Percentiles rank a stretch among this genome's conserved stretches.
Evolutionary conservation across 2,797 vertebrate genomes (phyloP).

Genomic region (Balearica regulorum): DNA sequence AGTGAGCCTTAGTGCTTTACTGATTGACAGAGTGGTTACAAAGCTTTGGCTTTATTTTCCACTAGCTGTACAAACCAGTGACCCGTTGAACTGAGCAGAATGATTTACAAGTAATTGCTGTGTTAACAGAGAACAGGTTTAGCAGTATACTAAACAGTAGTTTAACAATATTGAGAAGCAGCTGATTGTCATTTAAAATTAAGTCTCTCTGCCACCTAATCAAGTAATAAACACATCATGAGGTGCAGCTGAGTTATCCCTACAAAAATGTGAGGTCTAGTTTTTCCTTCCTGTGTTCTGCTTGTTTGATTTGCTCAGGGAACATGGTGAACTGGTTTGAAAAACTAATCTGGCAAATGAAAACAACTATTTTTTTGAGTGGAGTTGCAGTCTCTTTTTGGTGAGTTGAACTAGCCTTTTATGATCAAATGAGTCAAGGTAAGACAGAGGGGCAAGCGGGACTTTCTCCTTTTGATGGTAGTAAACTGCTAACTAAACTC

Average conservation of each 20-base stretch:
- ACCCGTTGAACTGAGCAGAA: background rate
- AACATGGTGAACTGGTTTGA: background rate
- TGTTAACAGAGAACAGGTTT: constrained; percentile 6
- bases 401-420: background rate
- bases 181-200: background rate
- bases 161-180: background rate
- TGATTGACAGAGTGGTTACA: background rate
- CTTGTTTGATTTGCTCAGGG: background rate
- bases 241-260: background rate
- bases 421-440: background rate
- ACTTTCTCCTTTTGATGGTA: background rate
- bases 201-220: background rate
- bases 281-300: background rate
- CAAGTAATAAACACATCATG: background rate
- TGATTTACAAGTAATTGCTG: background rate
- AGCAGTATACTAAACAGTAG: background rate
- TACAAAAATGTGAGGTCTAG: background rate
- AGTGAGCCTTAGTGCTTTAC: background rate
- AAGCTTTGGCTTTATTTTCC: background rate
- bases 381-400: background rate
- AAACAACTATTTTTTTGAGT: background rate
- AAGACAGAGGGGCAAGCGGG: background rate
- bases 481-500: background rate
- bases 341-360: background rate
- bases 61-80: background rate